phyloP scores from a whole-genome alignment of 2,113 vertebrate species.

The Marmota monax region DNA sequence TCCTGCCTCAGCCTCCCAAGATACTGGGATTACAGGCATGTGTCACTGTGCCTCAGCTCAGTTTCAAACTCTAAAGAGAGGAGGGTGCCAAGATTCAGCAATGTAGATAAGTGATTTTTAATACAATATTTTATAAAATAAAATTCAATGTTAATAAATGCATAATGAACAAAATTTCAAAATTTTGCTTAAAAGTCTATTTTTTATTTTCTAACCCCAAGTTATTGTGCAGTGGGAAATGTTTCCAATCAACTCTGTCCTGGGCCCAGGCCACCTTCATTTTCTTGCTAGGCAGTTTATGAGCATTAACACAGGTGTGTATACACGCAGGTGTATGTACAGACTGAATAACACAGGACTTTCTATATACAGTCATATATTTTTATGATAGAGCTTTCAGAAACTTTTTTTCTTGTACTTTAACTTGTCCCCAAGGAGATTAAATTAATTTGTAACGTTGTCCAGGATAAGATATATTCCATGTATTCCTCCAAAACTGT shows the following conservation, averaged over 20 bases:
- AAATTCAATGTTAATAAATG: background rate
- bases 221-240: background rate
- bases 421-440: background rate
- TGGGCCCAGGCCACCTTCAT: background rate
- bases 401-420: background rate
- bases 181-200: background rate
- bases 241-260: background rate
- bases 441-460: conserved; percentile 17
- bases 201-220: background rate
- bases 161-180: background rate
- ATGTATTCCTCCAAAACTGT: conserved; percentile 33
- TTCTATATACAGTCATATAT: background rate
- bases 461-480: background rate
- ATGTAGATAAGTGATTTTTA: background rate
- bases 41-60: background rate
- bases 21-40: too few relatives aligned
- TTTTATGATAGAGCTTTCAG: background rate
- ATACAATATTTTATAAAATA: background rate
- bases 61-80: background rate
- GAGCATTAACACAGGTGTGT: background rate
- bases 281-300: conserved; percentile 3
- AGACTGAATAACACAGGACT: background rate
- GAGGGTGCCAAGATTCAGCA: background rate
- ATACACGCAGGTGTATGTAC: background rate
- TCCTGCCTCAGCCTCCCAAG: too few relatives aligned